Evolutionary conservation across 2,888 invertebrate species (phyloP).

Genomic region (Nomada lathburiana): DNA sequence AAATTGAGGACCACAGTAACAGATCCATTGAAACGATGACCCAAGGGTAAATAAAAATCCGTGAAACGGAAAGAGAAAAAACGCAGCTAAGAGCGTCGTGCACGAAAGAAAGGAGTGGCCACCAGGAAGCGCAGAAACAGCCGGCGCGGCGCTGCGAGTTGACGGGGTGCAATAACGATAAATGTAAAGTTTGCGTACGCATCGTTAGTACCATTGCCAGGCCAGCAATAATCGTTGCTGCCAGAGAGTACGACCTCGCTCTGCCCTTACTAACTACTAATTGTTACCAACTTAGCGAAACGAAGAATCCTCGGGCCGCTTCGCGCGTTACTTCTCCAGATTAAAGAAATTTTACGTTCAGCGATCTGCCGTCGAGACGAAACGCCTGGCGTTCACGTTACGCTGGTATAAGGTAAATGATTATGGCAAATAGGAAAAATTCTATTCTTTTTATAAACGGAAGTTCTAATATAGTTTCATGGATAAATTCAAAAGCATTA

Average conservation of each 20-base stretch:
- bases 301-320: conserved; percentile 64
- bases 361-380: conserved; percentile 33
- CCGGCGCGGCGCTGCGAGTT: conserved; percentile 30
- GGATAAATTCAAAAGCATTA: no score
- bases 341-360: conserved; percentile 63
- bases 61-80: not conserved
- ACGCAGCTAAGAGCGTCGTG: not conserved
- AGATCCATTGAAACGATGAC: not conserved
- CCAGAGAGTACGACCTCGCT: conserved; percentile 65
- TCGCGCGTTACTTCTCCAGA: conserved; percentile 55
- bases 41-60: not conserved
- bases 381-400: conserved; percentile 38
- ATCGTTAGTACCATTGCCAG: conserved; percentile 78
- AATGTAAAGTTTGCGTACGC: conserved; percentile 79
- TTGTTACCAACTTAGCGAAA: conserved; percentile 75
- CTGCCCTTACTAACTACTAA: conserved; percentile 74
- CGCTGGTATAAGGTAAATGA: conserved; percentile 18
- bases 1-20: no score
- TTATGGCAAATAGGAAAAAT: not conserved
- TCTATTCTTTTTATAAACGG: no score
- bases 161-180: conserved; percentile 76
- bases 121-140: conserved; percentile 32
- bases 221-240: conserved; percentile 74
- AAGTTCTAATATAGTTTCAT: no score
- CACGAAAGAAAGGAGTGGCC: conserved; percentile 3